Percentiles rank a stretch among this genome's conserved stretches.
These are phyloP conservation scores for Eilema sororculum DNA, from an alignment of 2,888 invertebrate species.

Conservation along the genomic window DNA sequence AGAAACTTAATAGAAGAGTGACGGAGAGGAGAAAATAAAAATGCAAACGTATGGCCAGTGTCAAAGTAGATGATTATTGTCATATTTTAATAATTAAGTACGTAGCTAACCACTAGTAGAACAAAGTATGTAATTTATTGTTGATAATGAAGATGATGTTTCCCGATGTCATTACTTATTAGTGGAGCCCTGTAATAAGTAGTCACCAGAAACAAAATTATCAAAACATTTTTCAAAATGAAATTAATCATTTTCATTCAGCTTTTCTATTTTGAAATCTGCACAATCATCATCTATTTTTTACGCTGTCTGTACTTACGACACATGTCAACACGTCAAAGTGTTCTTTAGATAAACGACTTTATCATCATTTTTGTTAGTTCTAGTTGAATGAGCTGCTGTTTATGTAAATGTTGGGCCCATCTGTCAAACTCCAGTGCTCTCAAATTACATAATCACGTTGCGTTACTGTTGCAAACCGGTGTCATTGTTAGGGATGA, in stretches of 20 bases:
- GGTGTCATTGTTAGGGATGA: slow-evolving; percentile 30
- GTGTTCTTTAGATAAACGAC: background rate
- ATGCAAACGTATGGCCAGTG: too few relatives aligned
- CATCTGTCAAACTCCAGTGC: slow-evolving; percentile 58
- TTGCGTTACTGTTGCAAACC: slow-evolving; percentile 37
- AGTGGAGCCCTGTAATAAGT: too few relatives aligned
- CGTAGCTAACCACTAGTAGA: too few relatives aligned
- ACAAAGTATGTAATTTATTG: too few relatives aligned
- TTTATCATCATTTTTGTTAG: slow-evolving; percentile 21
- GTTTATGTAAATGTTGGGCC: slow-evolving; percentile 61
- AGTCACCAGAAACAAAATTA: too few relatives aligned
- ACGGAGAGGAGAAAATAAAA: background rate
- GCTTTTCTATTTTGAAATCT: background rate
- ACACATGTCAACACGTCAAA: background rate
- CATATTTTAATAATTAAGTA: too few relatives aligned
- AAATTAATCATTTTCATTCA: too few relatives aligned
- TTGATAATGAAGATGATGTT: too few relatives aligned
- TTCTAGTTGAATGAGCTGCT: slow-evolving; percentile 39
- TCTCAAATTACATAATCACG: slow-evolving; percentile 49
- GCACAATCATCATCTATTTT: background rate
- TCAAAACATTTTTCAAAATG: too few relatives aligned
- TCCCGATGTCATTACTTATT: too few relatives aligned
- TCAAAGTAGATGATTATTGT: too few relatives aligned
- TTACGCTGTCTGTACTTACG: background rate
- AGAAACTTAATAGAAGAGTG: background rate